phyloP scores from a whole-genome alignment of 1,140 invertebrate species.

The Hyles vespertilio region DNA sequence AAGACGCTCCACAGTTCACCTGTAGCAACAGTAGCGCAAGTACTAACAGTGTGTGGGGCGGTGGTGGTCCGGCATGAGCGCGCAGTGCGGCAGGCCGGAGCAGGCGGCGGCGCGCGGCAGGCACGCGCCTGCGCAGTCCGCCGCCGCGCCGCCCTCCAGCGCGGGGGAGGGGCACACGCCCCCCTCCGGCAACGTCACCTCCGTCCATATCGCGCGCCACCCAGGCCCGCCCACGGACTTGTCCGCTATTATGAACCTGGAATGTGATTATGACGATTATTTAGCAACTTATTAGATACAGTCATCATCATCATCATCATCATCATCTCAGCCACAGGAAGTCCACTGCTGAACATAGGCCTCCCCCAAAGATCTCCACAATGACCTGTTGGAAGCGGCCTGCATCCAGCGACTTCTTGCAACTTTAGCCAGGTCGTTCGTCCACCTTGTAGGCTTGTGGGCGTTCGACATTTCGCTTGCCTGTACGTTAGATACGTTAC shows the following conservation, averaged over 20 bases:
- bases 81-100: slow-evolving; percentile 63
- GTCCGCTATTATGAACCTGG: slow-evolving; percentile 82
- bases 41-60: slow-evolving; percentile 61
- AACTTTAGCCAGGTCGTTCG: too few species aligned
- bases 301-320: too few species aligned
- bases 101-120: slow-evolving; percentile 54
- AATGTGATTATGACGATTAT: not conserved
- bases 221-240: slow-evolving; percentile 81
- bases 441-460: too few species aligned
- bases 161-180: slow-evolving; percentile 83
- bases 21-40: slow-evolving; percentile 19
- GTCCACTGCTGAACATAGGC: too few species aligned
- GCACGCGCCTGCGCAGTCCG: slow-evolving; percentile 51
- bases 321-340: too few species aligned
- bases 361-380: too few species aligned
- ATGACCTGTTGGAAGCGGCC: too few species aligned
- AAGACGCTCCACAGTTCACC: not conserved
- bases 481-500: too few species aligned
- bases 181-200: slow-evolving; percentile 81
- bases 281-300: too few species aligned
- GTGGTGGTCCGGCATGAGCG: slow-evolving; percentile 27
- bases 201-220: slow-evolving; percentile 93
- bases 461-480: too few species aligned
- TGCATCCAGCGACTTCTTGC: too few species aligned
- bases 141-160: slow-evolving; percentile 84